Evolutionary conservation across 2,113 vertebrate species (phyloP).

Genomic region (Epinephelus fuscoguttatus): DNA sequence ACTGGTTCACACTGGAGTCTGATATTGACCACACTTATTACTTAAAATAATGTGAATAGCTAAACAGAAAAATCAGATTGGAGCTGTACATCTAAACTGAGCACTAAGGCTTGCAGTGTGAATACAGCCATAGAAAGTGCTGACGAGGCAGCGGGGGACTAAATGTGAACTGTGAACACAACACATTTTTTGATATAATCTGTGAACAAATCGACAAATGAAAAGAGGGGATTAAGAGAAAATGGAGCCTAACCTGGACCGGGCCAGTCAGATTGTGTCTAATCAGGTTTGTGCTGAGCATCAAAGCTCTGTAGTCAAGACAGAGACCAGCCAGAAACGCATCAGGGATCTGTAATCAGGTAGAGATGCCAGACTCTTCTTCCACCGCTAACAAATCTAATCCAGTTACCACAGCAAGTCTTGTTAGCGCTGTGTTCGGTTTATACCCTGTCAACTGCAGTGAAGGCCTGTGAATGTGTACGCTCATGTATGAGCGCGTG

Average conservation of each 20-base stretch:
- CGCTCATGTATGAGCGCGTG: neutral
- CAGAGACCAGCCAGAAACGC: conserved; percentile 19
- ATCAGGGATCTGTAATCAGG: conserved; percentile 33
- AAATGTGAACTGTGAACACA: neutral
- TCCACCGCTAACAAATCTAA: conserved; percentile 28
- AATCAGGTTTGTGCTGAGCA: conserved; percentile 29
- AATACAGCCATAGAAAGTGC: neutral
- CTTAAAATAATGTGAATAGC: too few relatives aligned
- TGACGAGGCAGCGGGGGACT: neutral
- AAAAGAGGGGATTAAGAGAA: conserved; percentile 12
- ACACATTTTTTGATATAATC: neutral
- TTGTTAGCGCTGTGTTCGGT: conserved; percentile 44
- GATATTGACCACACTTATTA: too few relatives aligned
- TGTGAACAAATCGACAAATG: neutral
- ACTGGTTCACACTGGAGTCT: too few relatives aligned
- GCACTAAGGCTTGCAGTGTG: too few relatives aligned
- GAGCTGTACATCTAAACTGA: too few relatives aligned
- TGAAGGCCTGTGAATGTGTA: conserved; percentile 41
- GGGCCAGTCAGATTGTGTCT: neutral
- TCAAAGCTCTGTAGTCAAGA: conserved; percentile 19
- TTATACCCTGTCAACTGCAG: conserved; percentile 46
- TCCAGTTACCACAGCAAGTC: conserved; percentile 47
- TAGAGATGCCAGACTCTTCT: conserved; percentile 26
- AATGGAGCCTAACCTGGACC: neutral
- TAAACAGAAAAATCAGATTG: too few relatives aligned